A percentile compares a stretch with the other conserved stretches of the same genome.
Conservation (phyloP, 1,140 invertebrate genomes). For the Phymastichus coffea region DNA sequence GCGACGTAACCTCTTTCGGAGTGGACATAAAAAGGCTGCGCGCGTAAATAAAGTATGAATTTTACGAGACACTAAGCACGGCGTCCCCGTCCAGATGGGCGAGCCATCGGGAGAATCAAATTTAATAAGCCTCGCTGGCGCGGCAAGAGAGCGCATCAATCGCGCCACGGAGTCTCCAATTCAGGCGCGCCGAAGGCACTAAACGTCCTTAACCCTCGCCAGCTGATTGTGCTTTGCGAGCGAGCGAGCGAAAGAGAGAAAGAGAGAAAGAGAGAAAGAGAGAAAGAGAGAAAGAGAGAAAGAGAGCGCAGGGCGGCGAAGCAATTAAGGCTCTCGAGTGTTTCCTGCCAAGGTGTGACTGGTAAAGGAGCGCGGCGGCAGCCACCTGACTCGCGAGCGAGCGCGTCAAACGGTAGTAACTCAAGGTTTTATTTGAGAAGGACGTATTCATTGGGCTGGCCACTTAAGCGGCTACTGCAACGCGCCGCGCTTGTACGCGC, state of each 20-base stretch:
- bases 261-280: slow-evolving; percentile 18
- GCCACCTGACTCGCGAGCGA: slow-evolving; percentile 46
- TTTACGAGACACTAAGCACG: too few species aligned
- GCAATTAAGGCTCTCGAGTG: slow-evolving; percentile 53
- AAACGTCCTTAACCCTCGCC: slow-evolving; percentile 38
- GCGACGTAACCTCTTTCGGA: too few species aligned
- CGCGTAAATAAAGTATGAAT: too few species aligned
- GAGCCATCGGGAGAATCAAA: too few species aligned
- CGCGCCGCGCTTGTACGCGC: too few species aligned
- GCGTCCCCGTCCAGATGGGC: too few species aligned
- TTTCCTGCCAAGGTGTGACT: slow-evolving; percentile 56
- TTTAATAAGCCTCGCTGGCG: too few species aligned
- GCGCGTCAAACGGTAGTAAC: slow-evolving; percentile 48
- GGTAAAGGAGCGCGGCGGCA: slow-evolving; percentile 41
- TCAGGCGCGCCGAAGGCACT: too few species aligned
- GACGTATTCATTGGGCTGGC: slow-evolving; percentile 42
- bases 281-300: slow-evolving; percentile 6
- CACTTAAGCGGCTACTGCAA: slow-evolving; percentile 31
- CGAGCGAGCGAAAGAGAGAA: slow-evolving; percentile 10
- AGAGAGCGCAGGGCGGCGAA: slow-evolving; percentile 19
- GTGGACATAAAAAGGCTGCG: too few species aligned
- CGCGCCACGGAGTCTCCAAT: too few species aligned
- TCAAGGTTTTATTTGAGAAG: slow-evolving; percentile 47
- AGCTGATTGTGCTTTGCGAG: slow-evolving; percentile 36
- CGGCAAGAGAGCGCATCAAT: too few species aligned